Percentiles rank a stretch among this genome's conserved stretches.
Conservation (phyloP, 2,888 invertebrate species). For the Nomada hirtipes region DNA sequence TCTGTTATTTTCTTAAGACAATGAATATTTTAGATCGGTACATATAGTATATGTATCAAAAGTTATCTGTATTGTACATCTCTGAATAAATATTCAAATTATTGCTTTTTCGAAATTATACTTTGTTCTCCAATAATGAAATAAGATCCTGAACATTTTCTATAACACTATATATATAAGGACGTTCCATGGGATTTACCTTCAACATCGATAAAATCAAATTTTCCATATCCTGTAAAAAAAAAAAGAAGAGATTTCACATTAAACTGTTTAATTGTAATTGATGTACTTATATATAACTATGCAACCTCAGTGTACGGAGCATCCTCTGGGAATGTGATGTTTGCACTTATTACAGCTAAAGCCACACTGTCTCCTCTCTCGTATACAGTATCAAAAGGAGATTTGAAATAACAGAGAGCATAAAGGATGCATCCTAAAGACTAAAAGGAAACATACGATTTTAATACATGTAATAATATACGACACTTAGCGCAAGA, state of each 20-base stretch:
- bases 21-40: constrained; percentile 18
- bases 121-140: constrained; percentile 86
- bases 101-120: constrained; percentile 76
- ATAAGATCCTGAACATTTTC: constrained; percentile 87
- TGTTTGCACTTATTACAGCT: constrained; percentile 91
- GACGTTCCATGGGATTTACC: constrained; percentile 91
- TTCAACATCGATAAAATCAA: constrained; percentile 89
- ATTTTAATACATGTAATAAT: background rate
- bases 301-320: constrained; percentile 86
- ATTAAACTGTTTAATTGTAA: background rate
- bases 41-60: constrained; percentile 28
- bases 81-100: constrained; percentile 28
- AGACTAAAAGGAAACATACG: constrained; percentile 86
- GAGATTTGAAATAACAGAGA: constrained; percentile 93
- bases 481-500: background rate
- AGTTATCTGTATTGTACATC: constrained; percentile 34
- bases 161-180: constrained; percentile 90
- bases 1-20: background rate
- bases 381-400: constrained; percentile 93
- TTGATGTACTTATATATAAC: background rate
- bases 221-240: constrained; percentile 88
- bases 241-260: background rate
- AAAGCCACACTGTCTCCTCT: constrained; percentile 94
- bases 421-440: constrained; percentile 94
- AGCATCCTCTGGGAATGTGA: constrained; percentile 89